Base-by-base conservation (phyloP, 35 echinoderm and acorn worm species). In the Apostichopus californicus region DNA sequence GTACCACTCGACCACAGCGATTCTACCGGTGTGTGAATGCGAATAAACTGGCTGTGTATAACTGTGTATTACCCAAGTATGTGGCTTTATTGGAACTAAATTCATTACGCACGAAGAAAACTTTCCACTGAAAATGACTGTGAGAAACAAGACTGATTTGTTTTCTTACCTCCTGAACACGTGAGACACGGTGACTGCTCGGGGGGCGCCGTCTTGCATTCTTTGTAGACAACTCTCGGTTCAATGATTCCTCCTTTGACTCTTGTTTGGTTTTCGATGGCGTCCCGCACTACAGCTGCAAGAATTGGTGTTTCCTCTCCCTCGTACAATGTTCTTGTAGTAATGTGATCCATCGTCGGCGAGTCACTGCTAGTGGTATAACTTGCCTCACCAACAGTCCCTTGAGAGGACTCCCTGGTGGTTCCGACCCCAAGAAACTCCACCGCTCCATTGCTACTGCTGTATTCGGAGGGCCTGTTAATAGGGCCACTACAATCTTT, bases 401-500 rank as follows among this genome's bases (percentile, higher is more conserved):
- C 71, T 1, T 7, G 17, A 73, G 15, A 17, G 11, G 64, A 68
- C 71, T 22, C 71, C 14, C 6, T 22, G 6, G 71, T 73, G 15
- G 20, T n/a, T 22, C 71, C 71, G 1, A 73, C 20, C 58, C 58
- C 58, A 7, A 60, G 7, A 60, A 60, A 60, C 7, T 12, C 2
- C 58, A 9, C 58, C 11, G 6, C 58, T 73, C 15, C 71, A n/a
- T 73, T 73, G 11, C 17, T 68, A 73, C 71, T 73, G n/a, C 71
- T n/a, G 17, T 73, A 73, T n/a, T 73, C 71, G 6, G 17, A 17
- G 14, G 71, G 71, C n/a, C 71, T 17, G 20, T 73, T 73, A 13
- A 59, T 58, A 54, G 81, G 81, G 4, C 81, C 81, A 85, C 18
- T 85, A 59, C 81, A 85, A 25, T 59, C 55, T 59, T 85, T 85